Percentiles rank a stretch among this genome's conserved stretches.
phyloP scores from a whole-genome alignment of 2,113 vertebrate species.

The Muscicapa adusta region DNA sequence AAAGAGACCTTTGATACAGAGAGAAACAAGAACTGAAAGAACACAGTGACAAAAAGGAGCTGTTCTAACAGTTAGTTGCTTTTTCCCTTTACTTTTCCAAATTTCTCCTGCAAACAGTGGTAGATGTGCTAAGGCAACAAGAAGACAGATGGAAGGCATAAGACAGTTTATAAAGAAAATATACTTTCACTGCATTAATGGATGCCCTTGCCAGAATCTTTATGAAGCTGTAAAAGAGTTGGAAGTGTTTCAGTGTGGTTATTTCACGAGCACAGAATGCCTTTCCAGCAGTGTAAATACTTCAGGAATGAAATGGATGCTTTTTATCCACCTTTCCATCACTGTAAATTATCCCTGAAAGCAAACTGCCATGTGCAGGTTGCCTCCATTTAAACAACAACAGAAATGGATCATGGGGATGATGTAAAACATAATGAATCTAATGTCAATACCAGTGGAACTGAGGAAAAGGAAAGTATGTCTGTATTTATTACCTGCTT shows the following conservation, averaged over 20 bases:
- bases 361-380: constrained; percentile 53
- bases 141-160: constrained; percentile 48
- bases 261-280: constrained; percentile 24
- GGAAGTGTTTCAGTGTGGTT: constrained; percentile 61
- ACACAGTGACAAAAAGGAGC: background rate
- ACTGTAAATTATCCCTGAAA: constrained; percentile 66
- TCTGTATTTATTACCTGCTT: constrained; percentile 37
- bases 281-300: constrained; percentile 61
- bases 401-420: constrained; percentile 55
- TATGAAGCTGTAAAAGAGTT: constrained; percentile 66
- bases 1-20: background rate
- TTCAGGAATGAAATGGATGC: constrained; percentile 62
- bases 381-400: constrained; percentile 56
- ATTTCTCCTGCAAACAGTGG: background rate
- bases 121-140: constrained; percentile 28
- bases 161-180: constrained; percentile 67
- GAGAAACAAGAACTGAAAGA: background rate
- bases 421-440: constrained; percentile 69
- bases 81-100: background rate
- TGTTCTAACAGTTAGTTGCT: background rate
- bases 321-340: constrained; percentile 65
- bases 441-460: constrained; percentile 60
- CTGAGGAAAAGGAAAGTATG: constrained; percentile 25
- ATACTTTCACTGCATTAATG: constrained; percentile 63
- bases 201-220: constrained; percentile 62